phyloP scores from a whole-genome alignment of 2,113 vertebrate species.

The Nothobranchius kuhntae region DNA sequence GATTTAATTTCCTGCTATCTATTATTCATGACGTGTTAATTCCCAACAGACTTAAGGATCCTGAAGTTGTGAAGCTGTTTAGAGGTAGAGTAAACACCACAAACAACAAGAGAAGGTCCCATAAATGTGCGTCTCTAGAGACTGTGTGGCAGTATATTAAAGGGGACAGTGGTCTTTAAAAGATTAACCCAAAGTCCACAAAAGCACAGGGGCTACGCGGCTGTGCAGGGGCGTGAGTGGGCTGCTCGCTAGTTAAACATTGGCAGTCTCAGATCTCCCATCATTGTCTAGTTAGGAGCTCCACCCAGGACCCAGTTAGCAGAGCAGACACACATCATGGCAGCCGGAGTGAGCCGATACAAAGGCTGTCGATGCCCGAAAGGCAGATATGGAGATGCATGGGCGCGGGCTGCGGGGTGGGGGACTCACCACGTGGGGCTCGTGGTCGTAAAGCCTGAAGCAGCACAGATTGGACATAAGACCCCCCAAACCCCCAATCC shows the following conservation, averaged over 20 bases:
- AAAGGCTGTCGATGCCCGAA: conserved; percentile 65
- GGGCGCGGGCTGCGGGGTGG: conserved; percentile 56
- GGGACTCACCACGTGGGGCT: conserved; percentile 67
- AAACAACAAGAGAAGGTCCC: conserved; percentile 55
- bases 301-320: conserved; percentile 54
- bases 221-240: conserved; percentile 62
- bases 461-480: conserved; percentile 70
- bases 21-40: conserved; percentile 55
- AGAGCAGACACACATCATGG: conserved; percentile 66
- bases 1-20: conserved; percentile 32
- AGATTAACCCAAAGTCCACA: conserved; percentile 73
- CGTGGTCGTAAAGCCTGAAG: conserved; percentile 61
- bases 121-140: conserved; percentile 71
- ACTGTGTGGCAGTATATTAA: conserved; percentile 74
- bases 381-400: conserved; percentile 75
- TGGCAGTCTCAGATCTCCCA: conserved; percentile 54
- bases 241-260: conserved; percentile 74
- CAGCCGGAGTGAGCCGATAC: conserved; percentile 70
- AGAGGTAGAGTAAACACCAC: conserved; percentile 30
- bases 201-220: conserved; percentile 56
- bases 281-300: conserved; percentile 76
- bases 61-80: conserved; percentile 16
- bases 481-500: conserved; percentile 21
- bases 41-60: conserved; percentile 39
- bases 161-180: conserved; percentile 66